Evolutionary conservation across 2,113 vertebrate genomes (phyloP).

Genomic region (Tragelaphus strepsiceros): DNA sequence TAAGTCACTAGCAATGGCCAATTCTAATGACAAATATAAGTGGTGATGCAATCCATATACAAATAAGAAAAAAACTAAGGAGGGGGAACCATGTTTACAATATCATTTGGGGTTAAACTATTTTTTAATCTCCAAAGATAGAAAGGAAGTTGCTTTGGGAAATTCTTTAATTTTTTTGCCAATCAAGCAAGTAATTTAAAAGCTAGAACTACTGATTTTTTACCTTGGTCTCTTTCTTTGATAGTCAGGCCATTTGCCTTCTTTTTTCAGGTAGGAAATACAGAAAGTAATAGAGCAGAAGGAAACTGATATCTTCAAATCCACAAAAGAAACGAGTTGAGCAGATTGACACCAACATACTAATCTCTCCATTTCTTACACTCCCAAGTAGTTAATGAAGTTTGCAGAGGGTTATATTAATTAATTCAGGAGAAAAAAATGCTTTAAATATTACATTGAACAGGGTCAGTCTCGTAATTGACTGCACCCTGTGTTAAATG

Average conservation of each 20-base stretch:
- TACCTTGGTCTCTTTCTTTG: neutral
- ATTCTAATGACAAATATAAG: constrained; percentile 62
- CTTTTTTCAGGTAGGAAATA: neutral
- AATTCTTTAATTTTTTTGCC: neutral
- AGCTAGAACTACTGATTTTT: neutral
- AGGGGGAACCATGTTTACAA: neutral
- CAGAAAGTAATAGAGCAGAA: neutral
- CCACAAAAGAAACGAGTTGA: neutral
- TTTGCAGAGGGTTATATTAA: neutral
- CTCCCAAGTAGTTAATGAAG: neutral
- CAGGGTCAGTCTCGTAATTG: neutral
- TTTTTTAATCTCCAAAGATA: constrained; percentile 1
- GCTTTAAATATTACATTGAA: neutral
- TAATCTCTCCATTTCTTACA: neutral
- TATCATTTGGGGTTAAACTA: neutral
- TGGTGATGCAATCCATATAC: neutral
- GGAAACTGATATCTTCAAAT: neutral
- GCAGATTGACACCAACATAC: neutral
- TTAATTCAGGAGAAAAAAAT: neutral
- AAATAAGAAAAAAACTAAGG: neutral
- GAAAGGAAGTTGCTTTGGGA: neutral
- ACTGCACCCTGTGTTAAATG: neutral
- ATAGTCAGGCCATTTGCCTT: neutral
- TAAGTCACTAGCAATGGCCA: constrained; percentile 60
- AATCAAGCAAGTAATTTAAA: constrained; percentile 68